These are phyloP conservation scores for Rhodophaea formosa DNA, from an alignment of 2,888 invertebrate species.

Conservation along the genomic window DNA sequence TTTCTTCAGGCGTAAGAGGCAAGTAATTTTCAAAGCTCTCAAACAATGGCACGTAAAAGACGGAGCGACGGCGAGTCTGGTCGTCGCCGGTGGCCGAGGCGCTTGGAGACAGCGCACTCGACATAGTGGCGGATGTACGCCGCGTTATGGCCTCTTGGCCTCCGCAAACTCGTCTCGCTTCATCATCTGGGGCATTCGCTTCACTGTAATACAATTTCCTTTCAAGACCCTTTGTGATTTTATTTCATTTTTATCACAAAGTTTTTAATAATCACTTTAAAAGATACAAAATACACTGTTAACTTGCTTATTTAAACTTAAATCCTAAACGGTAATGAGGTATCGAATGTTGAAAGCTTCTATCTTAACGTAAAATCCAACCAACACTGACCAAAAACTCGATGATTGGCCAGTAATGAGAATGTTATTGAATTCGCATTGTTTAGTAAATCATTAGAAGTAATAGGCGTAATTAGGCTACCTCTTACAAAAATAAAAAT, in stretches of 20 bases:
- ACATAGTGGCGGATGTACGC: conserved; percentile 72
- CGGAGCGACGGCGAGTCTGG: conserved; percentile 83
- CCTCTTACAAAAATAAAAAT: background rate
- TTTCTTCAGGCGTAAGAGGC: conserved; percentile 74
- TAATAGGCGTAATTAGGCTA: background rate
- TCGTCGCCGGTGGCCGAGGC: conserved; percentile 69
- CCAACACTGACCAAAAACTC: background rate
- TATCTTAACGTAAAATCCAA: background rate
- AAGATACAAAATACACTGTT: background rate
- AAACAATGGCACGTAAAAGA: conserved; percentile 87
- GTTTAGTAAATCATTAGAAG: background rate
- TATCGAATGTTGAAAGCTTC: background rate
- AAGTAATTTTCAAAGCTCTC: conserved; percentile 82
- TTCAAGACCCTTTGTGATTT: conserved; percentile 45
- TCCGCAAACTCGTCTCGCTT: conserved; percentile 50
- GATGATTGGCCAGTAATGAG: background rate
- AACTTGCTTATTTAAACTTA: background rate
- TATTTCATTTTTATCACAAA: conserved; percentile 52
- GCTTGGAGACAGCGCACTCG: conserved; percentile 61
- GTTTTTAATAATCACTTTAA: conserved; percentile 25
- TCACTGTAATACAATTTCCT: conserved; percentile 53
- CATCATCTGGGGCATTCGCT: conserved; percentile 63
- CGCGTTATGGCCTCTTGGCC: conserved; percentile 57
- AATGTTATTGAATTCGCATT: background rate
- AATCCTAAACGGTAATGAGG: background rate